phyloP scores from a whole-genome alignment of 2,113 vertebrate species.

The Poecilia latipinna region DNA sequence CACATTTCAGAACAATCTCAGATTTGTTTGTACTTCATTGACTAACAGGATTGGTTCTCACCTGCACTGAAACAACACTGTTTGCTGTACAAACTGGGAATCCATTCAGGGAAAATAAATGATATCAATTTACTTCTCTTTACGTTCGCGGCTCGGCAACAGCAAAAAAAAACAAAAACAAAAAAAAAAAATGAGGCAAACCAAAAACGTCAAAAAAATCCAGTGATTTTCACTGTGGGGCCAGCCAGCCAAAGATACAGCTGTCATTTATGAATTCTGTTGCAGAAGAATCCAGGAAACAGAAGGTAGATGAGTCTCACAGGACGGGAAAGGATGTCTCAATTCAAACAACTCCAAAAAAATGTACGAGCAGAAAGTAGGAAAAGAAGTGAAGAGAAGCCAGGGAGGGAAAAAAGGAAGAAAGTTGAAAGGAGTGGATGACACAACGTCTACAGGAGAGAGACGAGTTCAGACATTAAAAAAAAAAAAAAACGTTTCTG shows the following conservation, averaged over 20 bases:
- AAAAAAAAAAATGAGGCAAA: not conserved
- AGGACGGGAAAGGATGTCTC: not conserved
- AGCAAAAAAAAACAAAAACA: not conserved
- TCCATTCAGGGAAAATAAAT: not conserved
- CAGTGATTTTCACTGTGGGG: not conserved
- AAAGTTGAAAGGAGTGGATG: not conserved
- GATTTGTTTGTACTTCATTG: not conserved
- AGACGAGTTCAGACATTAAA: not conserved
- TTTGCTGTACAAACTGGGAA: not conserved
- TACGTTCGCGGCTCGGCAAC: not conserved
- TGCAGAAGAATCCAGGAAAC: not conserved
- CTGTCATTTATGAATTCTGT: not conserved
- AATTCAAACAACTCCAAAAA: not conserved
- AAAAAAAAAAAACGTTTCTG: constrained; percentile 12
- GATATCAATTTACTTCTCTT: not conserved
- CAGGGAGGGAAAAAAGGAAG: too few species aligned
- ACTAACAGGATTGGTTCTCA: not conserved
- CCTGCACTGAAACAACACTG: not conserved
- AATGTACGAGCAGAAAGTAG: not conserved
- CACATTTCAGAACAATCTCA: not conserved
- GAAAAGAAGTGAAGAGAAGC: not conserved
- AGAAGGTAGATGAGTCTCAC: not conserved
- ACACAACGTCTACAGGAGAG: not conserved
- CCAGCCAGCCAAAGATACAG: not conserved
- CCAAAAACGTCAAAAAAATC: not conserved